Conservation (phyloP, 2,113 vertebrate genomes). For the Ammodytes marinus region DNA sequence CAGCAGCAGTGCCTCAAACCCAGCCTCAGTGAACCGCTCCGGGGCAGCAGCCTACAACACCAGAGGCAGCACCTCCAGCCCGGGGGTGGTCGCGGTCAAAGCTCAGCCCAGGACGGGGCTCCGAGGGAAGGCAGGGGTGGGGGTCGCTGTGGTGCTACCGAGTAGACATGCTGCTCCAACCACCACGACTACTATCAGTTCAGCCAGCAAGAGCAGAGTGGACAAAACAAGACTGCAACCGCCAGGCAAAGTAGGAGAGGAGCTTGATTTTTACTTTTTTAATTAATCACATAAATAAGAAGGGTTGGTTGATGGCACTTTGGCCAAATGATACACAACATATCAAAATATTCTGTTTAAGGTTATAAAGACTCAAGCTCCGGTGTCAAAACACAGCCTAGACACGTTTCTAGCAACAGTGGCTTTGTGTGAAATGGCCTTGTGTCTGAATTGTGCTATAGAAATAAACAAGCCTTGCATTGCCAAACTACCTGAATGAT, state of each 20-base stretch:
- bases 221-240: constrained; percentile 77
- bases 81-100: constrained; percentile 42
- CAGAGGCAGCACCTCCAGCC: constrained; percentile 76
- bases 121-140: constrained; percentile 60
- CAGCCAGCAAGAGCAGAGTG: constrained; percentile 53
- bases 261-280: background rate
- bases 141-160: constrained; percentile 60
- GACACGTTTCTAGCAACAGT: no score
- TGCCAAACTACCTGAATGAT: no score
- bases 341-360: no score
- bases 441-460: no score
- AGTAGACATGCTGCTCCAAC: constrained; percentile 67
- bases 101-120: constrained; percentile 58
- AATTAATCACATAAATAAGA: background rate
- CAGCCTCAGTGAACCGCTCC: background rate
- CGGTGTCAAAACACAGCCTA: no score
- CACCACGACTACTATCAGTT: constrained; percentile 30
- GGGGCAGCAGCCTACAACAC: background rate
- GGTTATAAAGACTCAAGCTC: no score
- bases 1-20: background rate
- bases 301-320: no score
- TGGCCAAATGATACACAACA: no score
- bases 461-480: no score
- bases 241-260: constrained; percentile 63
- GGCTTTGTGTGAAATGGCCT: no score